A percentile compares a stretch with the other conserved stretches of the same genome.
phyloP scores from a whole-genome alignment of 2,888 invertebrate genomes.

The Leptopilina syphax region DNA sequence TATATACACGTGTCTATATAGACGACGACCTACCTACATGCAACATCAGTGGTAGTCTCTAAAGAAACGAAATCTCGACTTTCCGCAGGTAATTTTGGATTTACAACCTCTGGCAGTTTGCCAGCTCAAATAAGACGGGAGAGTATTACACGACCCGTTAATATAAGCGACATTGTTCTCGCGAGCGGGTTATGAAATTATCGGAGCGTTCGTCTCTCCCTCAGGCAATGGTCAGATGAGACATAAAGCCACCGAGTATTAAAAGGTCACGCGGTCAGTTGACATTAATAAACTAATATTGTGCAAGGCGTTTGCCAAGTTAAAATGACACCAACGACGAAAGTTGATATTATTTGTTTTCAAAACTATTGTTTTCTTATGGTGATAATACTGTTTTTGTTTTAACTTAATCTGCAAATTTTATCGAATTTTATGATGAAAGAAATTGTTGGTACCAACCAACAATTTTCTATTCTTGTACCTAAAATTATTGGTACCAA shows the following conservation, averaged over 20 bases:
- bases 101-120: slow-evolving; percentile 65
- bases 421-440: too few species aligned
- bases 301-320: neutral
- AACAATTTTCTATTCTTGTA: too few species aligned
- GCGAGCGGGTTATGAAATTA: slow-evolving; percentile 56
- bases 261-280: slow-evolving; percentile 39
- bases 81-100: slow-evolving; percentile 67
- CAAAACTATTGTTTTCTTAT: too few species aligned
- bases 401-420: too few species aligned
- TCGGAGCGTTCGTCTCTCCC: slow-evolving; percentile 53
- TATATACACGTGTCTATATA: too few species aligned
- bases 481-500: too few species aligned
- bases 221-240: slow-evolving; percentile 44
- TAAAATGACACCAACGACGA: neutral
- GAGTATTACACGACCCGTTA: slow-evolving; percentile 55
- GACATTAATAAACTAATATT: neutral
- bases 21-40: slow-evolving; percentile 2
- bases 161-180: slow-evolving; percentile 58
- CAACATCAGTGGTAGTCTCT: neutral
- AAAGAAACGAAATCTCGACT: slow-evolving; percentile 58
- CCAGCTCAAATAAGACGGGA: slow-evolving; percentile 63
- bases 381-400: too few species aligned
- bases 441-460: too few species aligned
- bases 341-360: too few species aligned
- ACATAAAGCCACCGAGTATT: slow-evolving; percentile 44